Percentiles rank a stretch among this genome's conserved stretches.
Conservation (phyloP, 1,140 invertebrate species). For the Lutraria rhynchaena region DNA sequence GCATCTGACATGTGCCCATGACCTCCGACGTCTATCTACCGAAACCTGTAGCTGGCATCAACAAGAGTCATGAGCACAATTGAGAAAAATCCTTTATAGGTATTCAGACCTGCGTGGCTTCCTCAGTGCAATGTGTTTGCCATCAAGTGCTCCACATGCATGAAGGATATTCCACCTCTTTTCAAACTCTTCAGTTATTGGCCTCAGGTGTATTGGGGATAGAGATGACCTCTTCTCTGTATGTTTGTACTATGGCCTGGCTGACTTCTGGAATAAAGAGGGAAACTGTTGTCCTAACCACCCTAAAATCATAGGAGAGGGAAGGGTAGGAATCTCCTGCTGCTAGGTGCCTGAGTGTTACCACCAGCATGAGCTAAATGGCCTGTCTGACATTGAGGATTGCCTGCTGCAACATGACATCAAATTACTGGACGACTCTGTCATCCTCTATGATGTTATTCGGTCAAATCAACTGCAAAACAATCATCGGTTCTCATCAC, state of each 20-base stretch:
- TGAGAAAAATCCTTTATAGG: constrained; percentile 3
- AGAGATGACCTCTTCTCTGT: constrained; percentile 32
- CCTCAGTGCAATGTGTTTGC: constrained; percentile 51
- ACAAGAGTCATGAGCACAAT: constrained; percentile 34
- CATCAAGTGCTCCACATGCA: constrained; percentile 48
- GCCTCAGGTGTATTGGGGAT: constrained; percentile 52
- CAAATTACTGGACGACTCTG: no score
- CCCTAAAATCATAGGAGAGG: constrained; percentile 38
- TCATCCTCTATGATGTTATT: constrained; percentile 15
- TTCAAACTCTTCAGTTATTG: constrained; percentile 32
- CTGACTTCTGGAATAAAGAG: constrained; percentile 50
- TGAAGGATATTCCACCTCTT: constrained; percentile 52
- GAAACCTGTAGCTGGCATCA: constrained; percentile 40
- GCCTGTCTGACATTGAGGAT: no score
- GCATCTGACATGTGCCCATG: constrained; percentile 42
- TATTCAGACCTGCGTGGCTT: constrained; percentile 33
- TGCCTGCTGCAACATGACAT: constrained; percentile 42
- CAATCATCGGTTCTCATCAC: constrained; percentile 28
- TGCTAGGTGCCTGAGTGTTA: constrained; percentile 44
- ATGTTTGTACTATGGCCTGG: constrained; percentile 50
- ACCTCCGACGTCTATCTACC: constrained; percentile 23
- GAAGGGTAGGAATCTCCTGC: constrained; percentile 48
- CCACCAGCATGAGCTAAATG: constrained; percentile 31
- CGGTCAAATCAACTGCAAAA: constrained; percentile 30
- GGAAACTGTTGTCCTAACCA: constrained; percentile 15